These are phyloP conservation scores for Monodelphis domestica DNA, from an alignment of 2,797 vertebrate genomes.

Conservation along the genomic window DNA sequence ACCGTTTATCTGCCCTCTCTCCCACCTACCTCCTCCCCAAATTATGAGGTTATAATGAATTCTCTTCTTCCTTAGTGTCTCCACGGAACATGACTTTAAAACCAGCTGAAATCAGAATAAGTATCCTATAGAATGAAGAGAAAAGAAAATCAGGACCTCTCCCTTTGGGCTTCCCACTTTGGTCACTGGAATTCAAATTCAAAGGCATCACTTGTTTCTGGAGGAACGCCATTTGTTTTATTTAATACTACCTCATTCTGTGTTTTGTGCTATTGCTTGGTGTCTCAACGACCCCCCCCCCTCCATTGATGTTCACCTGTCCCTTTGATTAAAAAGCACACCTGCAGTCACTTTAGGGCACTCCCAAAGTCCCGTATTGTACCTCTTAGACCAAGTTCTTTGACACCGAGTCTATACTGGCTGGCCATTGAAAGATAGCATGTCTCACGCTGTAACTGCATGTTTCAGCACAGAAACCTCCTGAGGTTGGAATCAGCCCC, in stretches of 20 bases:
- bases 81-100: not conserved
- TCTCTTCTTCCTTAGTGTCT: not conserved
- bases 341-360: conserved; percentile 1
- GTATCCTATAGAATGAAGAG: not conserved
- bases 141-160: not conserved
- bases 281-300: not conserved
- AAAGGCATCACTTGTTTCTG: not conserved
- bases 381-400: conserved; percentile 14
- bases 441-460: conserved; percentile 27
- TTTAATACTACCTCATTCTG: conserved; percentile 5
- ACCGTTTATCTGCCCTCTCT: not conserved
- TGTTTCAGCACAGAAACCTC: not conserved
- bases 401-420: not conserved
- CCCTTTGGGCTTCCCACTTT: not conserved
- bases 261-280: not conserved
- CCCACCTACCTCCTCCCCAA: not conserved
- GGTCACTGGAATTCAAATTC: no score
- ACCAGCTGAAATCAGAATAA: not conserved
- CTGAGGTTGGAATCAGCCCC: conserved; percentile 9
- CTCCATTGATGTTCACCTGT: conserved; percentile 12
- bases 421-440: not conserved
- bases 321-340: conserved; percentile 17
- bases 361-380: not conserved
- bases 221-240: not conserved
- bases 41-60: not conserved